Evolutionary conservation across 2,888 invertebrate species (phyloP), one percentile per base, ranked within the genome.

Genomic region (Stictocephala bisonia): DNA sequence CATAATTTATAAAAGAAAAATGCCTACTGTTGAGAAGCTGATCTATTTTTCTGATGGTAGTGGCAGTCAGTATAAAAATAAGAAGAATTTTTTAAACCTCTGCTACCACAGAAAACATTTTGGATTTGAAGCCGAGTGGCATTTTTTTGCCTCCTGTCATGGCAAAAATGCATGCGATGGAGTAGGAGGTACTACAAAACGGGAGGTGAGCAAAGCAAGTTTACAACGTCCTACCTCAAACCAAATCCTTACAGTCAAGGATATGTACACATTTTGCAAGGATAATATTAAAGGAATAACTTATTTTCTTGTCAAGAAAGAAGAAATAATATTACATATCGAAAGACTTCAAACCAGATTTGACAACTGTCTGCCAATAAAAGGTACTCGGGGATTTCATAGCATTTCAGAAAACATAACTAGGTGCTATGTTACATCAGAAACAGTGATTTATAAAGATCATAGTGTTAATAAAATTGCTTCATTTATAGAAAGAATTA

Each of bases 41-140:
- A 35, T 72, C 50, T 78, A 78, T 70, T 80, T 79, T 29, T 73
- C 77, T 40, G 80, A 81, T 76, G 80, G 78, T 7, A 71, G 71
- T 74, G 77, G 78, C 9, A 40, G 73, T 13, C 79, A 80, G 66
- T 81, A 79, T 35, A 81, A 80, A 73, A 81, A 80, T 31, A 76
- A 40, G 35, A 79, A 78, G 48, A 79, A 80, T 68, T 78, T 81
- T 51, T 29, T 27, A n/a, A 80, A 80, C 48, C 48, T 81, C 1
- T 74, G 74, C 22, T 53, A 77, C 69, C 80, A 81, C 53, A 35
- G 50, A 27, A 60, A 48, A 41, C 72, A 74, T 64, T 73, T 72
- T 67, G 51, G 41, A 2, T 22, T 74, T 3, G 35, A 71, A 9
- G 75, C 73, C 6, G 73, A 77, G 50, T 77, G 74, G 73, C 74